Base-by-base conservation (phyloP, 2,113 vertebrate genomes). In the Nesoenas mayeri region DNA sequence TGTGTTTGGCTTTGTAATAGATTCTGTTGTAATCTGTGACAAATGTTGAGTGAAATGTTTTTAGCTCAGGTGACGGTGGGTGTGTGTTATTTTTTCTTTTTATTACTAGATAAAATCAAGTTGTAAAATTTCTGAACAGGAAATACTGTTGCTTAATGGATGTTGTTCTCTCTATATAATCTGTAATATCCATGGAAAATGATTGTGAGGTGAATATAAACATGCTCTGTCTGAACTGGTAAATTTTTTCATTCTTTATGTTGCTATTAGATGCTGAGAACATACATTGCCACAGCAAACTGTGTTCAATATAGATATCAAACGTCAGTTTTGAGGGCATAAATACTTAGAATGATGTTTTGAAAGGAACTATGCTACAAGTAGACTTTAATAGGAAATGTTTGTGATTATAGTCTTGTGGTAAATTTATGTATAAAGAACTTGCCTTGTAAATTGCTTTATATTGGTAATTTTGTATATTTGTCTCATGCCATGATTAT, bases 21-120 rank as follows among this genome's bases (percentile, higher is more conserved):
- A 47, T 64, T 56, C 44, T 75, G 40, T 24, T 64, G 8, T 32
- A 79, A 32, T 54, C 67, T 48, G 72, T 36, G 66, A 20, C 3
- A 69, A 67, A 53, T 3, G 26, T 40, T 79, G 38, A 9, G 16
- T 44, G 34, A 78, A 36, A 38, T 47, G 28, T 58, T 91, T 42
- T 0, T 0, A 67, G 42, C 34, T 87, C 28, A 71, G 25, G 32
- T 17, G 47, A 11, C 2, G 9, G 6, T 42, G 36, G 32, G 5
- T 67, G n/a, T 0, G 0, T 0, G 7, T 38, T 38, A 12, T 11
- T 25, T 51, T 74, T 93, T 78, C 58, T 64, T 81, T 80, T 15
- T 50, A 50, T 50, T 50, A 50, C 42, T 29, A 67, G 61, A 81
- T 34, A 60, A 93, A 89, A 78, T 19, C 22, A 5, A n/a, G 15